Evolutionary conservation across 2,888 invertebrate species (phyloP), one percentile per base, ranked within the genome.

Genomic region (Tortrix viridana): DNA sequence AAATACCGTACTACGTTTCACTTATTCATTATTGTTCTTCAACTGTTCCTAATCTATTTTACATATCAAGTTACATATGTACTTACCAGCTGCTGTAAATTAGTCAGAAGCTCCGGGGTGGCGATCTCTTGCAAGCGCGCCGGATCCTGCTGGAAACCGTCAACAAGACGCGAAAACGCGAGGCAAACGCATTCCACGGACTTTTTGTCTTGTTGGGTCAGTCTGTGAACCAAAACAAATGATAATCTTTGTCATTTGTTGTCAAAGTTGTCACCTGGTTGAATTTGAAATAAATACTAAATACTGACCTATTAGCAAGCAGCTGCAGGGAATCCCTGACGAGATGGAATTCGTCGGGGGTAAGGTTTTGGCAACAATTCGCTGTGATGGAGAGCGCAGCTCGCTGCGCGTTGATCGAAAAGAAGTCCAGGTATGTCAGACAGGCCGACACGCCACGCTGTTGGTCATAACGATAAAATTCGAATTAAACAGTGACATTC

Each of bases 101-200:
- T 98, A 58, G 97, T 97, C 26, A 99, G 93, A 65, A 99, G 90
- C 79, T 97, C 97, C 19, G 96, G 95, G 61, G 97, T 97, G 52
- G 98, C 98, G 67, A 99, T 98, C 90, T 99, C 98, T 81, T 97
- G 97, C 66, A 99, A 92, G 68, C 97, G 95, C 22, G 95, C 94
- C 18, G 98, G 96, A 82, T 99, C 98, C 74, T 96, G 95, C 81
- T 98, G 98, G 86, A 98, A 98, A 84, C 98, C 98, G 81, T 99
- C 99, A 50, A 99, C 98, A 48, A 99, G 93, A 5, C 99, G 95
- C 63, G 98, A 98, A 92, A 99, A 99, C 20, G 99, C 98, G 70
- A 98, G 94, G 78, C 99, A 99, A 14, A 99, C 98, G 80, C 97
- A 98, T 82, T 99, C 99, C 46, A 99, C 98, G 64, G 98, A 98